Conservation (phyloP, 2,888 invertebrate genomes). For the Onthophagus sagittarius region DNA sequence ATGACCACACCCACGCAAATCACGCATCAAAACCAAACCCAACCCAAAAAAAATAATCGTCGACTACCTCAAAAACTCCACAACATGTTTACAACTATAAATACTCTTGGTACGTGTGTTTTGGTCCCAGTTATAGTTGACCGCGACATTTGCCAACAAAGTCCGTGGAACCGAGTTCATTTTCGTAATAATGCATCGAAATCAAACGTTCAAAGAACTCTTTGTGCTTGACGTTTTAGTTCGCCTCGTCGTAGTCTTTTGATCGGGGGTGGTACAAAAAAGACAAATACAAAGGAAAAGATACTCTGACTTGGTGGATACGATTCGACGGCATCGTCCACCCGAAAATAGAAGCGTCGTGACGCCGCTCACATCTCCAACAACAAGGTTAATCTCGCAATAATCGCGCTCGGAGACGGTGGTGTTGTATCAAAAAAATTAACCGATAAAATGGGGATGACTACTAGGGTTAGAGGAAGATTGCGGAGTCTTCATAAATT, state of each 20-base stretch:
- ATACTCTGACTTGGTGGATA: background rate
- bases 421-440: background rate
- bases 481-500: conserved; percentile 55
- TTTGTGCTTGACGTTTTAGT: background rate
- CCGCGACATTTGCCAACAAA: background rate
- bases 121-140: background rate
- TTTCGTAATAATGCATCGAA: background rate
- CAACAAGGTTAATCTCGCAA: background rate
- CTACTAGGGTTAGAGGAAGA: conserved; percentile 65
- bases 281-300: background rate
- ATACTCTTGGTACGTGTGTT: conserved; percentile 21
- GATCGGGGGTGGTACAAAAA: no score
- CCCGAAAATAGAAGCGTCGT: background rate
- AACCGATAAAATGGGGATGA: conserved; percentile 60
- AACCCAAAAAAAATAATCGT: background rate
- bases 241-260: no score
- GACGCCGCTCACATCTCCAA: background rate
- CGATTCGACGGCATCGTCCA: background rate
- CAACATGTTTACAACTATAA: conserved; percentile 24
- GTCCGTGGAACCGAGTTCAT: background rate
- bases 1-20: background rate
- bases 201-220: background rate
- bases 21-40: background rate
- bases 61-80: background rate
- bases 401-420: background rate